A percentile compares a stretch with the other conserved stretches of the same genome.
phyloP scores from a whole-genome alignment of 2,113 vertebrate genomes.

The Polypterus senegalus region DNA sequence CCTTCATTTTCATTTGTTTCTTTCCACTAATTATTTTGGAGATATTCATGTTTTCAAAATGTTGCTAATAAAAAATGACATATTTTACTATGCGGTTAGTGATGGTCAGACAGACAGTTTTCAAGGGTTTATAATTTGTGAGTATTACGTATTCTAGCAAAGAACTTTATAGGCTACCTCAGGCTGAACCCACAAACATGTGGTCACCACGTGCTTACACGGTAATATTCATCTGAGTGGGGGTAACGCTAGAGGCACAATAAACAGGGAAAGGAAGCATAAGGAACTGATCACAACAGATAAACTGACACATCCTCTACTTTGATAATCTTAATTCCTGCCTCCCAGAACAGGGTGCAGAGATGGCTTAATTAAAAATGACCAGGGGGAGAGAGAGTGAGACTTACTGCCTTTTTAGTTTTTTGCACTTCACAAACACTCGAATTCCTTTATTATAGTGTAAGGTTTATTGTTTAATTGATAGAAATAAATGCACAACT shows the following conservation, averaged over 20 bases:
- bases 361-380: neutral
- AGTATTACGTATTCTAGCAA: neutral
- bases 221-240: slow-evolving; percentile 10
- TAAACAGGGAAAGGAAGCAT: slow-evolving; percentile 18
- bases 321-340: slow-evolving; percentile 20
- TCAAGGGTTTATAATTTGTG: too few relatives aligned
- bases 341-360: slow-evolving; percentile 17
- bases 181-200: slow-evolving; percentile 19
- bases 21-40: too few relatives aligned
- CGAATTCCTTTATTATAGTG: too few relatives aligned
- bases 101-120: too few relatives aligned
- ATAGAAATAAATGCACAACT: too few relatives aligned
- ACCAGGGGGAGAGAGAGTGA: too few relatives aligned
- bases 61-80: too few relatives aligned
- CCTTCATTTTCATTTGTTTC: too few relatives aligned
- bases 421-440: neutral
- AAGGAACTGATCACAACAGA: slow-evolving; percentile 27
- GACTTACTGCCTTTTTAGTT: slow-evolving; percentile 13
- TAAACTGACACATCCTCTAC: slow-evolving; percentile 20
- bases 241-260: slow-evolving; percentile 13
- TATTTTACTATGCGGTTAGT: too few relatives aligned
- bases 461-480: too few relatives aligned
- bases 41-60: too few relatives aligned
- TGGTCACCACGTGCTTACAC: slow-evolving; percentile 23
- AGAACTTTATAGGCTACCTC: slow-evolving; percentile 3